A percentile compares a stretch with the other conserved stretches of the same genome.
These are phyloP conservation scores for Eupithecia abbreviata DNA, from an alignment of 2,888 invertebrate genomes.

Conservation along the genomic window DNA sequence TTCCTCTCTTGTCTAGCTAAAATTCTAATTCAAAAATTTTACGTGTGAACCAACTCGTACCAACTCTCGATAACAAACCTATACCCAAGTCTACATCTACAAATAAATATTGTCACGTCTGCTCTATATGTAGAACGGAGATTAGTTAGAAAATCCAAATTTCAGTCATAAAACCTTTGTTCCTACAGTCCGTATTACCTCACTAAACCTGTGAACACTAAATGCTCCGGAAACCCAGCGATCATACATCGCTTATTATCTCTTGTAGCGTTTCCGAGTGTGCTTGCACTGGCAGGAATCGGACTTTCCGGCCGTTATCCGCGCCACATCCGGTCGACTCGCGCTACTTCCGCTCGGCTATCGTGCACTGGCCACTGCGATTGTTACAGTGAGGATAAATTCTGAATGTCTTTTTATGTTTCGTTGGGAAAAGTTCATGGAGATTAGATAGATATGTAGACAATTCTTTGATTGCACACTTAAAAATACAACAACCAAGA, in stretches of 20 bases:
- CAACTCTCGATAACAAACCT: too few species aligned
- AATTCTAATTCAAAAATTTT: too few species aligned
- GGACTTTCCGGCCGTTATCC: slow-evolving; percentile 74
- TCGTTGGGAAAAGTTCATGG: background rate
- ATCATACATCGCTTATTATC: slow-evolving; percentile 52
- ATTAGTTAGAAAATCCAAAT: too few species aligned
- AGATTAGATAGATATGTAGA: too few species aligned
- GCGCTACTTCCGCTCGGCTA: slow-evolving; percentile 58
- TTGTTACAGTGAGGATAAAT: slow-evolving; percentile 28
- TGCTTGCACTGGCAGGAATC: slow-evolving; percentile 52
- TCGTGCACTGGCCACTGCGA: slow-evolving; percentile 37
- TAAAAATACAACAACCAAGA: too few species aligned
- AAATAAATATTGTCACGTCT: too few species aligned
- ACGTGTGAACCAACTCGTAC: too few species aligned
- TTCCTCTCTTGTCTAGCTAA: too few species aligned
- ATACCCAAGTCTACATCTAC: too few species aligned
- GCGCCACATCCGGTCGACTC: slow-evolving; percentile 63
- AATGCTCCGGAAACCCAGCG: background rate
- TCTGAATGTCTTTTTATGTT: background rate
- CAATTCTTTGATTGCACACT: too few species aligned
- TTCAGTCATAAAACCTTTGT: background rate
- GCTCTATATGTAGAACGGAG: too few species aligned
- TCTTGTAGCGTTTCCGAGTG: slow-evolving; percentile 53
- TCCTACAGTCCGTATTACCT: background rate
- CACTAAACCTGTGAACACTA: background rate